A percentile compares a stretch with the other conserved stretches of the same genome.
These are phyloP conservation scores for Gonioctena quinquepunctata DNA, from an alignment of 1,140 invertebrate species.

Conservation along the genomic window DNA sequence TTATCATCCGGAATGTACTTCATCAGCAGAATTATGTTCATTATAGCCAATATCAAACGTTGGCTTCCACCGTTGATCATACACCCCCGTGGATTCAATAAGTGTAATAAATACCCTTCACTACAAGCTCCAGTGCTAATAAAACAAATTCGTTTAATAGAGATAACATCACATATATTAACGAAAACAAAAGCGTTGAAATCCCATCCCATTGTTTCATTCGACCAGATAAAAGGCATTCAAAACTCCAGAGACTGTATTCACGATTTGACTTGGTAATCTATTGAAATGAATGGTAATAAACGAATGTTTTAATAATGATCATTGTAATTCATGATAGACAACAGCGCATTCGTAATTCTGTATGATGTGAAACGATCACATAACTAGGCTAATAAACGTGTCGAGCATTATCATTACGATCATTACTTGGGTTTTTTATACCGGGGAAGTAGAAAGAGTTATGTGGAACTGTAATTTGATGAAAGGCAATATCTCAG, in stretches of 20 bases:
- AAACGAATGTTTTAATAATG: conserved; percentile 9
- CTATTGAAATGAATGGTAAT: conserved; percentile 10
- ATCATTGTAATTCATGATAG: conserved; percentile 1
- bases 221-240: background rate
- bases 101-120: background rate
- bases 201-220: background rate
- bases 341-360: background rate
- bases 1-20: too few species aligned
- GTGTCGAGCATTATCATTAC: background rate
- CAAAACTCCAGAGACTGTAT: background rate
- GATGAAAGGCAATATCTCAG: too few species aligned
- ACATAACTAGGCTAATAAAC: background rate
- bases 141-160: background rate
- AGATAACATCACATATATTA: background rate
- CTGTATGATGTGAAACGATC: background rate
- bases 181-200: background rate
- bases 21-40: too few species aligned
- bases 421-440: background rate
- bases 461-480: background rate
- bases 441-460: background rate
- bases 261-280: conserved; percentile 7
- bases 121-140: background rate
- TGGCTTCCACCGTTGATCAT: too few species aligned
- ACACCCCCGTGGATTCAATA: too few species aligned
- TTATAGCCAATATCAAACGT: too few species aligned